Evolutionary conservation across 2,113 vertebrate species (phyloP).

Genomic region (Neolamprologus kungweensis): DNA sequence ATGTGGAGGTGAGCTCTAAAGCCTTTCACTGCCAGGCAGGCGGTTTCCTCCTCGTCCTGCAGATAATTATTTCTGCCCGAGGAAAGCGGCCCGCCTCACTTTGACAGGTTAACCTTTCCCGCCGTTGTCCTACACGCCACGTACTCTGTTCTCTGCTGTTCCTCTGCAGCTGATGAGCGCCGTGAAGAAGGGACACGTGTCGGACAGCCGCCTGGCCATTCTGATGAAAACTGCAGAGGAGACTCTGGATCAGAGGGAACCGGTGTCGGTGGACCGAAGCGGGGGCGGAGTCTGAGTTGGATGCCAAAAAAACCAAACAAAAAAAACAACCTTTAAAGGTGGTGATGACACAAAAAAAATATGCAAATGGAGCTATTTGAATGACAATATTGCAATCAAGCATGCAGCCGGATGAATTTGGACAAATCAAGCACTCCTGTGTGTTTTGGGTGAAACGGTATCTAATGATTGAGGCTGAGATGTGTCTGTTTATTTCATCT

Average conservation of each 20-base stretch:
- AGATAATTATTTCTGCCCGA: neutral
- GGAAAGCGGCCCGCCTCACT: neutral
- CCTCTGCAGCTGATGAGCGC: constrained; percentile 88
- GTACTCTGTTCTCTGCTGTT: neutral
- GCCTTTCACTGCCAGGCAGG: neutral
- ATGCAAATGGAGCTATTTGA: constrained; percentile 29
- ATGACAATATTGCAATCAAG: constrained; percentile 52
- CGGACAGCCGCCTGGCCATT: constrained; percentile 88
- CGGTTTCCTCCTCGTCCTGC: neutral
- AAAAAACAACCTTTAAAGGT: neutral
- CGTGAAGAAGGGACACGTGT: constrained; percentile 90
- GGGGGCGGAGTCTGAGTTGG: constrained; percentile 85
- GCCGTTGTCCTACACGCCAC: neutral
- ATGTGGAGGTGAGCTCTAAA: neutral
- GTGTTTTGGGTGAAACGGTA: neutral
- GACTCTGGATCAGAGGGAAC: constrained; percentile 75
- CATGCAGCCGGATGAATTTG: neutral
- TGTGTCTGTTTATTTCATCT: neutral
- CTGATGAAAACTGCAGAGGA: constrained; percentile 92
- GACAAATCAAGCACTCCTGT: constrained; percentile 14
- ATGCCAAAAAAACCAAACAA: neutral
- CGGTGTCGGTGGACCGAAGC: constrained; percentile 89
- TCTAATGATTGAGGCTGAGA: constrained; percentile 1
- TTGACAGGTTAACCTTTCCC: constrained; percentile 14
- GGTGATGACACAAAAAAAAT: neutral